phyloP scores from a whole-genome alignment of 2,888 invertebrate genomes.

The Ophraella communa region DNA sequence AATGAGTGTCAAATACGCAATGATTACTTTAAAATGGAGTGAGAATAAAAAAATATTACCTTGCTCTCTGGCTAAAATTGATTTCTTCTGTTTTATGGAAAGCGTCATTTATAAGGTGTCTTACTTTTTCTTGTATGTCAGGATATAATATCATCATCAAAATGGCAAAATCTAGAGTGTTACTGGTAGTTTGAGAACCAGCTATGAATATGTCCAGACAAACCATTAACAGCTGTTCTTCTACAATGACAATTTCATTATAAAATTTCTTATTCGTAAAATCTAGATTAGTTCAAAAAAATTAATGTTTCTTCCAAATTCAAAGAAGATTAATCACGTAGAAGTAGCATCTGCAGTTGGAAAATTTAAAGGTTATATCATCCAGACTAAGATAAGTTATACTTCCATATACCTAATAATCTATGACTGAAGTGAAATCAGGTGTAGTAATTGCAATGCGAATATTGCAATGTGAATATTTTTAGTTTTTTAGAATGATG shows the following conservation, averaged over 20 bases:
- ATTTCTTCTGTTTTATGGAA: slow-evolving; percentile 59
- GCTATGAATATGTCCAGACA: slow-evolving; percentile 74
- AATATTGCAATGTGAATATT: no score
- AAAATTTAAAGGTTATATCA: background rate
- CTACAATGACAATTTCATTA: slow-evolving; percentile 56
- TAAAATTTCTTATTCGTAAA: no score
- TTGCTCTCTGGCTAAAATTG: slow-evolving; percentile 58
- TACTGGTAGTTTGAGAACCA: slow-evolving; percentile 70
- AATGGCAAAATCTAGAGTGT: slow-evolving; percentile 68
- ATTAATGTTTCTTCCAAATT: no score
- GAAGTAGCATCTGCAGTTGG: no score
- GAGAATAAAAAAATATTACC: background rate
- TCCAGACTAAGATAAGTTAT: no score
- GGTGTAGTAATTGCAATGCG: no score
- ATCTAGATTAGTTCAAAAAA: no score
- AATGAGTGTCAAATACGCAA: no score
- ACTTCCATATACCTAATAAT: no score
- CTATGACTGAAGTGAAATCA: no score
- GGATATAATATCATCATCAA: slow-evolving; percentile 66
- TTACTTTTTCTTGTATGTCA: slow-evolving; percentile 66
- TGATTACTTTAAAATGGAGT: background rate
- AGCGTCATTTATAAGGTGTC: slow-evolving; percentile 62
- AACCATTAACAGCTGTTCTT: slow-evolving; percentile 69
- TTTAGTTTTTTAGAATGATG: no score
- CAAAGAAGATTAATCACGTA: no score